Evolutionary conservation across 2,797 vertebrate genomes (phyloP).

Genomic region (Pseudochromis fuscus): DNA sequence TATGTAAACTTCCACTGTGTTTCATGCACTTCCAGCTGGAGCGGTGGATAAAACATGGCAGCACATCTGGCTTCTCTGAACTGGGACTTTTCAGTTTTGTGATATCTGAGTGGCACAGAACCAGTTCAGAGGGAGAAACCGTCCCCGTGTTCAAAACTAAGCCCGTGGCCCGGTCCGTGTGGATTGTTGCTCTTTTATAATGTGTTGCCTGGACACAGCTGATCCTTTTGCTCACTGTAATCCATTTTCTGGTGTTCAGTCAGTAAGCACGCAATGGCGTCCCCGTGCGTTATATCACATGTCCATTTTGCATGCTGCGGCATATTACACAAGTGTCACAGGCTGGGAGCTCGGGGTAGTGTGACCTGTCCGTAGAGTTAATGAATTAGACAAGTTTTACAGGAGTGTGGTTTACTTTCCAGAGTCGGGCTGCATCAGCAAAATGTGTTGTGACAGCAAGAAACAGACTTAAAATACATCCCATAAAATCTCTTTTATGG

Average conservation of each 20-base stretch:
- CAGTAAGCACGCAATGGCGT: conserved; percentile 46
- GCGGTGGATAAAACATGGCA: conserved; percentile 10
- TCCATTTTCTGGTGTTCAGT: conserved; percentile 74
- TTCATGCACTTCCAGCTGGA: conserved; percentile 20
- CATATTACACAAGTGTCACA: conserved; percentile 48
- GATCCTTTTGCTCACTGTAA: conserved; percentile 74
- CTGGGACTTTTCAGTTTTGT: conserved; percentile 30
- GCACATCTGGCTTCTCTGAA: conserved; percentile 26
- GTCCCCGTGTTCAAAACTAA: conserved; percentile 41
- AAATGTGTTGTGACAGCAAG: conserved; percentile 14
- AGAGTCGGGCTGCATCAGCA: background rate
- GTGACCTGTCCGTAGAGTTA: conserved; percentile 38
- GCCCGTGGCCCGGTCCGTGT: conserved; percentile 40
- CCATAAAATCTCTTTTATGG: conserved; percentile 16
- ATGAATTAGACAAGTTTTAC: conserved; percentile 40
- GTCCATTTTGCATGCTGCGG: conserved; percentile 32
- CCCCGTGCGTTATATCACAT: conserved; percentile 56
- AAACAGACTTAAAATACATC: conserved; percentile 5
- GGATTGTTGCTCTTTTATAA: conserved; percentile 73
- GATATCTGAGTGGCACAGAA: conserved; percentile 46
- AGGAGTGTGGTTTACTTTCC: conserved; percentile 13
- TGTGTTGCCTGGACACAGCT: conserved; percentile 63
- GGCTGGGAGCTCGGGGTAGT: background rate
- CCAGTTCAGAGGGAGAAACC: conserved; percentile 32
- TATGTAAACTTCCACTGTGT: conserved; percentile 31